Conservation (phyloP, 2,888 invertebrate species). For the Coleophora deauratella region DNA sequence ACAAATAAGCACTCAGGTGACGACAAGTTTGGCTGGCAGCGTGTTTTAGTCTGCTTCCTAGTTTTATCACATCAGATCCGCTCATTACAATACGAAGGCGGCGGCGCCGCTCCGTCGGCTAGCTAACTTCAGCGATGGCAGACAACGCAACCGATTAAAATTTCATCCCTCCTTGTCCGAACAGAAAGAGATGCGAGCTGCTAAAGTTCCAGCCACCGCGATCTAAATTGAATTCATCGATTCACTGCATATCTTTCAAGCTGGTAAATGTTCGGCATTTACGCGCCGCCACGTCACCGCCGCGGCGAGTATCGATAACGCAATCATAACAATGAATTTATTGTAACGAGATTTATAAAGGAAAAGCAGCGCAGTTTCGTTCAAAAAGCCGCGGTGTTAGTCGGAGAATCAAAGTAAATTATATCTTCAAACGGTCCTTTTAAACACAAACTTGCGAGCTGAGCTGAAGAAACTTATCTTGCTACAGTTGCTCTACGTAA, state of each 20-base stretch:
- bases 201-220: slow-evolving; percentile 42
- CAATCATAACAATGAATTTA: no score
- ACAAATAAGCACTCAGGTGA: no score
- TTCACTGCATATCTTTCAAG: slow-evolving; percentile 12
- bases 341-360: neutral
- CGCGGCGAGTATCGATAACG: no score
- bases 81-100: slow-evolving; percentile 50
- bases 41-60: slow-evolving; percentile 37
- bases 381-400: no score
- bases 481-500: slow-evolving; percentile 28
- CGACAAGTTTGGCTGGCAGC: slow-evolving; percentile 8
- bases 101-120: slow-evolving; percentile 41
- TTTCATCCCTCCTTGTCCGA: slow-evolving; percentile 67
- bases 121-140: slow-evolving; percentile 49
- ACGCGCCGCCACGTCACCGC: no score
- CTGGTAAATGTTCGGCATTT: slow-evolving; percentile 16
- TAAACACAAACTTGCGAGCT: slow-evolving; percentile 3
- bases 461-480: slow-evolving; percentile 29
- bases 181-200: slow-evolving; percentile 51
- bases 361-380: neutral
- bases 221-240: slow-evolving; percentile 44
- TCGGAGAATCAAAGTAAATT: no score
- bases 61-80: slow-evolving; percentile 11
- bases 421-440: no score
- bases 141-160: slow-evolving; percentile 66